Base-by-base conservation (phyloP, 2,797 vertebrate species). In the Sebastiscus tertius region DNA sequence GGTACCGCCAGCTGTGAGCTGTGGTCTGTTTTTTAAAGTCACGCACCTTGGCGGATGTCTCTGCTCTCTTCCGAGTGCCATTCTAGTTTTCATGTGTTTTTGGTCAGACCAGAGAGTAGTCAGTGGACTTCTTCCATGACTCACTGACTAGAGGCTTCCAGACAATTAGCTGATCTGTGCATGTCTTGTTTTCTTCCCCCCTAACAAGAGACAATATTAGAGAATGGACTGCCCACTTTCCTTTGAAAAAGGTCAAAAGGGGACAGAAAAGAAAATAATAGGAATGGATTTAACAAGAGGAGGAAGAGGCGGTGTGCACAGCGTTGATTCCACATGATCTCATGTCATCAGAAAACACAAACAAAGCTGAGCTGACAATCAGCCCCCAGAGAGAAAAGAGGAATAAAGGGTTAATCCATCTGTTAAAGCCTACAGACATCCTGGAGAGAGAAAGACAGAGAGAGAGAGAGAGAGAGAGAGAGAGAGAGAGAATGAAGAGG, bases 391-490 rank as follows among this genome's bases (percentile, higher is more conserved):
- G 77, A 79, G 60, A 78, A 31, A 31, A 31, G 55, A 39, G 42
- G 72, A 80, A 86, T 72, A 85, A 88, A 88, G 87, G 78, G 85
- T 90, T 92, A 90, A 92, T 90, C 88, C 89, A 78, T 72, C 82
- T 81, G 80, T 88, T 84, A 82, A 87, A 86, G 84, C 87, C 87
- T 80, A 65, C 72, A 84, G 69, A 81, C 49, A 46, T 75, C 88
- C 86, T 72, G 80, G 20, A 54, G 80, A 62, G 84, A 56, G 68
- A 22, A 16, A 39, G 36, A 39, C 2, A 39, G 34, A 12, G 36
- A 36, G 12, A 39, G 8, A 71, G 8, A 55, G 67, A 22, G n/a
- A 39, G 8, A 70, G 8, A 61, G 10, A 54, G 42, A 64, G 36
- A 55, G 26, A 67, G 7, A 66, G 24, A 74, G 52, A 49, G 55